phyloP scores from a whole-genome alignment of 2,113 vertebrate genomes.

The Alligator sinensis region DNA sequence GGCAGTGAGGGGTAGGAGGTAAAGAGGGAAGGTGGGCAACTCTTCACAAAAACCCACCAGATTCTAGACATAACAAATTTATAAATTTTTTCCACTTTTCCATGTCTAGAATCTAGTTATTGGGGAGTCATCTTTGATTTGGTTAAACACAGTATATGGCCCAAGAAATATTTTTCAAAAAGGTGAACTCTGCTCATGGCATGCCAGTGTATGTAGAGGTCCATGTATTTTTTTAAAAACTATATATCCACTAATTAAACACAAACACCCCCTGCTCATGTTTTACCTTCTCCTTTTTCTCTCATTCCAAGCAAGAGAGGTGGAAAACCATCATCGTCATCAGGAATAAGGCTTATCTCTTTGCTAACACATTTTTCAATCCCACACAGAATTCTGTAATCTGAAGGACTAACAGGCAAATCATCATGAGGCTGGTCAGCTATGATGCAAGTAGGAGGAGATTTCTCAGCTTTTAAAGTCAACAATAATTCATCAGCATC shows the following conservation, averaged over 20 bases:
- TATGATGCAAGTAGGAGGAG: background rate
- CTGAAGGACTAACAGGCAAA: conserved; percentile 72
- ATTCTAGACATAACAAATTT: too few relatives aligned
- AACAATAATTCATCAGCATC: conserved; percentile 5
- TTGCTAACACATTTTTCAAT: conserved; percentile 80
- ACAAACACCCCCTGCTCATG: background rate
- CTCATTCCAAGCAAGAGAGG: conserved; percentile 84
- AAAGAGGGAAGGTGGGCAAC: too few relatives aligned
- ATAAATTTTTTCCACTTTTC: too few relatives aligned
- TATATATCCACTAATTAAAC: background rate
- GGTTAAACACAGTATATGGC: too few relatives aligned
- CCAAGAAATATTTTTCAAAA: background rate
- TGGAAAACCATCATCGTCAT: conserved; percentile 82
- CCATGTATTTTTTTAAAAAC: background rate
- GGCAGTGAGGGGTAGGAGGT: too few relatives aligned
- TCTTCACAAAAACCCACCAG: too few relatives aligned
- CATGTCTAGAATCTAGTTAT: too few relatives aligned
- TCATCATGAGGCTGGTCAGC: background rate
- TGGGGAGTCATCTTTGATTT: too few relatives aligned
- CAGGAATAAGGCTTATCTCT: conserved; percentile 85
- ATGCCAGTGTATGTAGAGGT: background rate
- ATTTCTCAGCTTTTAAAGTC: conserved; percentile 38
- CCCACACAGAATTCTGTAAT: conserved; percentile 83
- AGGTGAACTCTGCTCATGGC: background rate
- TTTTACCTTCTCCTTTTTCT: conserved; percentile 84